Evolutionary conservation across 2,888 invertebrate genomes (phyloP).

Genomic region (Tridacna gigas): DNA sequence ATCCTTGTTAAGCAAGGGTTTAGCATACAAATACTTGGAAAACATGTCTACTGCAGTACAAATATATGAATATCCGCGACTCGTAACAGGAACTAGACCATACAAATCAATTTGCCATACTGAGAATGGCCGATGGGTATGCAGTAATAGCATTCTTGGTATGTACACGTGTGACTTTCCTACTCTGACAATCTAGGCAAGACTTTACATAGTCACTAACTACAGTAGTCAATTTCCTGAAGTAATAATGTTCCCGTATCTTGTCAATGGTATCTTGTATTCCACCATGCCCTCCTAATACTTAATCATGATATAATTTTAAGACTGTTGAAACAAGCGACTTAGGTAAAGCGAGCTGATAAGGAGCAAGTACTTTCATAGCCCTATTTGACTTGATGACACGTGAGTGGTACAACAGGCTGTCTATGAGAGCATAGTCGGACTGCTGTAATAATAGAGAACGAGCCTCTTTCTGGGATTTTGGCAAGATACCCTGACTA

Average conservation of each 20-base stretch:
- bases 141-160: conserved; percentile 42
- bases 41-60: conserved; percentile 57
- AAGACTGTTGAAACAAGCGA: conserved; percentile 16
- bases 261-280: conserved; percentile 49
- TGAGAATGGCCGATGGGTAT: conserved; percentile 43
- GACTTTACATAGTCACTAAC: conserved; percentile 44
- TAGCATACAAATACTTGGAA: conserved; percentile 46
- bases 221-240: conserved; percentile 23
- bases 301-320: conserved; percentile 42
- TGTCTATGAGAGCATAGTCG: conserved; percentile 14
- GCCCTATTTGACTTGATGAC: background rate
- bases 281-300: conserved; percentile 42
- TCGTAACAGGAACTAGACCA: conserved; percentile 38
- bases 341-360: conserved; percentile 20
- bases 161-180: conserved; percentile 46
- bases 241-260: conserved; percentile 40
- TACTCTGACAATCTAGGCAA: conserved; percentile 47
- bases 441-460: background rate
- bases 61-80: conserved; percentile 40
- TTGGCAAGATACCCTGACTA: background rate
- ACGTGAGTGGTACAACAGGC: conserved; percentile 14
- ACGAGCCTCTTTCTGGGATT: conserved; percentile 21
- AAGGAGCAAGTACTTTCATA: conserved; percentile 5
- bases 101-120: conserved; percentile 54
- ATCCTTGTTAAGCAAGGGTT: conserved; percentile 48